Percentiles rank a stretch among this genome's conserved stretches.
Conservation (phyloP, 2,113 vertebrate genomes). For the Hippocampus guttulatus region DNA sequence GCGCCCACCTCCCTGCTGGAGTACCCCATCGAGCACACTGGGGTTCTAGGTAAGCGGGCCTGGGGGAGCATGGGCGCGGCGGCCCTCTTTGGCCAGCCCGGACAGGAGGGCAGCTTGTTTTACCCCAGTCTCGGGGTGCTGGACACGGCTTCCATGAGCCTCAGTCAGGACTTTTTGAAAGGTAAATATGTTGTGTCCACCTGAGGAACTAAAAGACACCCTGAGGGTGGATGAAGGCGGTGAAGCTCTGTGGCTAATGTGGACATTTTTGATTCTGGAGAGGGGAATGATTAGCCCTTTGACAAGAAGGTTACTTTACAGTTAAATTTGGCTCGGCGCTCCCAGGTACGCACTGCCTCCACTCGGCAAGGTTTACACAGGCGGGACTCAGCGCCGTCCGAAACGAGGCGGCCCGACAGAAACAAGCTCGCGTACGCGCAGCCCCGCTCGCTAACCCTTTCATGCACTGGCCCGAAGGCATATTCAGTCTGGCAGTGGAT, state of each 20-base stretch:
- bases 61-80: constrained; percentile 70
- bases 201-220: constrained; percentile 63
- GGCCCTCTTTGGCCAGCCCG: constrained; percentile 67
- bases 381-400: constrained; percentile 44
- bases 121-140: constrained; percentile 70
- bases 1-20: constrained; percentile 80
- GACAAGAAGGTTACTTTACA: constrained; percentile 30
- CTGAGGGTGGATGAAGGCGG: constrained; percentile 52
- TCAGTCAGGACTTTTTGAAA: constrained; percentile 77
- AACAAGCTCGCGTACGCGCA: constrained; percentile 47
- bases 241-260: constrained; percentile 48
- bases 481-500: constrained; percentile 67
- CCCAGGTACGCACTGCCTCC: constrained; percentile 60
- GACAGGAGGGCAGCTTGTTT: constrained; percentile 74
- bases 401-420: constrained; percentile 46
- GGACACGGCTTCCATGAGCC: constrained; percentile 69
- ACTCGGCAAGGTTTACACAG: constrained; percentile 43
- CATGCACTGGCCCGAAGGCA: constrained; percentile 60
- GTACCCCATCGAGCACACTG: constrained; percentile 80
- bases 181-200: constrained; percentile 80
- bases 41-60: constrained; percentile 81
- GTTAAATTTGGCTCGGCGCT: constrained; percentile 50
- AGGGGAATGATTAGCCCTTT: constrained; percentile 34
- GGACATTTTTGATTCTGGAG: constrained; percentile 48
- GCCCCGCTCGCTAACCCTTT: constrained; percentile 50